phyloP scores from a whole-genome alignment of 2,113 vertebrate species.

The Anguilla japonica region DNA sequence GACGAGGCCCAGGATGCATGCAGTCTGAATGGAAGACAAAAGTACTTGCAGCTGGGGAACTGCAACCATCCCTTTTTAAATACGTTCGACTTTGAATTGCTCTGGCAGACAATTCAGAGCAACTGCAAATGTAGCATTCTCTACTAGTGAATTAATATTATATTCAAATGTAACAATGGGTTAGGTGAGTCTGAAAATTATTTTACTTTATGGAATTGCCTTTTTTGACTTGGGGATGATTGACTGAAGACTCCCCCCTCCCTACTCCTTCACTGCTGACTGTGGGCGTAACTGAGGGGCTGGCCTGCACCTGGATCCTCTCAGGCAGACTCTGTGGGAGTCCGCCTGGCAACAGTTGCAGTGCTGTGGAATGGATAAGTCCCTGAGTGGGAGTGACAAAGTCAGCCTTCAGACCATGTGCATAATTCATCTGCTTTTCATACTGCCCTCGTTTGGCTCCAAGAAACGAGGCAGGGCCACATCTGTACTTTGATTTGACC shows the following conservation, averaged over 20 bases:
- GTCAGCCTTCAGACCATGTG: not conserved
- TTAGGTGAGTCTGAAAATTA: not conserved
- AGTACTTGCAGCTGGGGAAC: not conserved
- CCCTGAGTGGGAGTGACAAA: not conserved
- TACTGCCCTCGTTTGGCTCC: not conserved
- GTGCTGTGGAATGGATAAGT: not conserved
- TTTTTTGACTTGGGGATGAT: not conserved
- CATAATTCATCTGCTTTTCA: constrained; percentile 11
- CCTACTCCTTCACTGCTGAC: not conserved
- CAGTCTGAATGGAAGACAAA: not conserved
- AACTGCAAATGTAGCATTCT: not conserved
- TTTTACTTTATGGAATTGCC: no score
- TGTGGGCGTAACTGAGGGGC: not conserved
- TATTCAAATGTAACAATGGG: not conserved
- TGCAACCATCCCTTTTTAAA: not conserved
- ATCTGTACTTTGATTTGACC: not conserved
- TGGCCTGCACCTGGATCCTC: not conserved
- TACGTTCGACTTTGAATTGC: not conserved
- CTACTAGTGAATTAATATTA: not conserved
- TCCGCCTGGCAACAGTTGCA: not conserved
- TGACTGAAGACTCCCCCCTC: not conserved
- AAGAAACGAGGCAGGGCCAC: not conserved
- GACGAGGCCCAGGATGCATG: not conserved
- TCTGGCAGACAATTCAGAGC: not conserved
- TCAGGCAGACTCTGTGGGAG: not conserved